A percentile compares a stretch with the other conserved stretches of the same genome.
phyloP scores from a whole-genome alignment of 2,888 invertebrate genomes.

The Leucozona laternaria region DNA sequence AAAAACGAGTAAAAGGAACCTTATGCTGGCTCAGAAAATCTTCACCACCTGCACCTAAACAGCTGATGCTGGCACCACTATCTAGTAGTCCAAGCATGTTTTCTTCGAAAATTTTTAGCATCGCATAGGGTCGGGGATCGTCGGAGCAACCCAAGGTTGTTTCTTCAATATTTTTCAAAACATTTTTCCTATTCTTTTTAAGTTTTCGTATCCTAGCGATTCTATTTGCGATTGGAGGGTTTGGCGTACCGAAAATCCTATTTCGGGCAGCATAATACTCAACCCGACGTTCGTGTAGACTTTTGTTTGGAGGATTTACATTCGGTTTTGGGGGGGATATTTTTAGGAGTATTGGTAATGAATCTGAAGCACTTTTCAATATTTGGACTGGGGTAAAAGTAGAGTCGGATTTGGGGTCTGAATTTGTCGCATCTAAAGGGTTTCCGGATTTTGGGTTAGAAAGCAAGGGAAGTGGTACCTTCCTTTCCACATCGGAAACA shows the following conservation, averaged over 20 bases:
- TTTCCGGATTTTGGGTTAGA: neutral
- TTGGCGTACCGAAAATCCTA: neutral
- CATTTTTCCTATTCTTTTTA: neutral
- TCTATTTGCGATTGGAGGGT: neutral
- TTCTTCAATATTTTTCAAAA: neutral
- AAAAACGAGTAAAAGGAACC: no score
- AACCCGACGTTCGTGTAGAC: neutral
- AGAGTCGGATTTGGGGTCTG: neutral
- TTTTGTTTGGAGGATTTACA: neutral
- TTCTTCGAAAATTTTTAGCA: neutral
- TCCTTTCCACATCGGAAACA: neutral
- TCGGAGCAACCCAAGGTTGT: neutral
- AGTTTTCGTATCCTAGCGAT: neutral
- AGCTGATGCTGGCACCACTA: no score
- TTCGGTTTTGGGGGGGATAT: neutral
- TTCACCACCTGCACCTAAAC: neutral
- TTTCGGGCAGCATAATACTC: neutral
- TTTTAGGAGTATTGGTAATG: neutral
- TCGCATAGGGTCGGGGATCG: neutral
- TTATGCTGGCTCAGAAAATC: neutral
- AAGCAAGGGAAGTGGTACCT: neutral
- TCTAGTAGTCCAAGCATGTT: neutral
- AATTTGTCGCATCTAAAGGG: neutral
- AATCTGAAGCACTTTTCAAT: neutral
- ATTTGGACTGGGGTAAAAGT: no score